These are phyloP conservation scores for Malthinus flaveolus DNA, from an alignment of 2,888 invertebrate species.

Conservation along the genomic window DNA sequence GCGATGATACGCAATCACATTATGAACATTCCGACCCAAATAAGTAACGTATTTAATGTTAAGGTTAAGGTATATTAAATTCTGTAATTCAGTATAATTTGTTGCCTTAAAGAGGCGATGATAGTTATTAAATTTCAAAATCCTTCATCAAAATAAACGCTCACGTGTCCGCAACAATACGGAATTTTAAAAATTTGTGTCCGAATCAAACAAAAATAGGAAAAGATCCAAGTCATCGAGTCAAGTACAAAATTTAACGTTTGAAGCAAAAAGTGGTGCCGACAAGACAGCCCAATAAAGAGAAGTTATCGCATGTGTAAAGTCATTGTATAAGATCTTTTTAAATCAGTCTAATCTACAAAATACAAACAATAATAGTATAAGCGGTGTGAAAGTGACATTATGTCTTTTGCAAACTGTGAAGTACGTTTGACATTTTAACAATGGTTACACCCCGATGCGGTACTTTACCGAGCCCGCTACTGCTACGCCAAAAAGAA, in stretches of 20 bases:
- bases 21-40: too few relatives aligned
- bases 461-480: slow-evolving; percentile 49
- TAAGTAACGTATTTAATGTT: too few relatives aligned
- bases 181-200: slow-evolving; percentile 5
- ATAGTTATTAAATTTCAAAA: background rate
- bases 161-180: background rate
- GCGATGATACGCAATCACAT: too few relatives aligned
- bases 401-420: slow-evolving; percentile 52
- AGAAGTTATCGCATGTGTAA: slow-evolving; percentile 17
- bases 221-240: slow-evolving; percentile 12
- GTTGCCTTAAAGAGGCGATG: background rate
- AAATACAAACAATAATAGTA: slow-evolving; percentile 52
- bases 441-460: slow-evolving; percentile 51
- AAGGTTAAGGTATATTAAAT: too few relatives aligned
- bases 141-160: background rate
- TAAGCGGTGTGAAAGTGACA: slow-evolving; percentile 53
- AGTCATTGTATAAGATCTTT: slow-evolving; percentile 17
- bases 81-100: too few relatives aligned
- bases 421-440: slow-evolving; percentile 49
- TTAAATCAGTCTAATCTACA: slow-evolving; percentile 43
- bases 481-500: slow-evolving; percentile 45
- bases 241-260: slow-evolving; percentile 3
- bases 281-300: slow-evolving; percentile 14
- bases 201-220: background rate
- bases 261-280: slow-evolving; percentile 15